Evolutionary conservation across 2,113 vertebrate species (phyloP).

Genomic region (Ictidomys tridecemlineatus): DNA sequence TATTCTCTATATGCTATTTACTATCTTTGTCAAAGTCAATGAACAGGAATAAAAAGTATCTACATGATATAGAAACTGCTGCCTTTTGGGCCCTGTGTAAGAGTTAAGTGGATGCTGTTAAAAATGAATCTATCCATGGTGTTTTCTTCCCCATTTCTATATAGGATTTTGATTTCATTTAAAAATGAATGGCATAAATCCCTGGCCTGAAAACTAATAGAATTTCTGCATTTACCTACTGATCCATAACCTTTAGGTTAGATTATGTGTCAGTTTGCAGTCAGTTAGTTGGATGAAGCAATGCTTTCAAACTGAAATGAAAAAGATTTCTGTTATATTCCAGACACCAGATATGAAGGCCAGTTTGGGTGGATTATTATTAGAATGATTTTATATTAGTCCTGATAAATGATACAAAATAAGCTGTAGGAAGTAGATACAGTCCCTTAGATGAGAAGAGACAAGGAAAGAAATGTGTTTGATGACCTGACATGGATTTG

Average conservation of each 20-base stretch:
- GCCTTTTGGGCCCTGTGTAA: slow-evolving; percentile 70
- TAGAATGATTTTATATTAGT: slow-evolving; percentile 84
- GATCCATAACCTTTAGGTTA: slow-evolving; percentile 88
- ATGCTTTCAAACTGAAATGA: slow-evolving; percentile 87
- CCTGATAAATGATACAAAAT: slow-evolving; percentile 82
- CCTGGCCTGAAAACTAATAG: slow-evolving; percentile 88
- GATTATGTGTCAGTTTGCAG: slow-evolving; percentile 85
- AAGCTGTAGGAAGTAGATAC: slow-evolving; percentile 73
- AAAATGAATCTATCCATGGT: slow-evolving; percentile 81
- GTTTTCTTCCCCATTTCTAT: slow-evolving; percentile 84
- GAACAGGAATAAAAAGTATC: slow-evolving; percentile 82
- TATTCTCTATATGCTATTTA: slow-evolving; percentile 84
- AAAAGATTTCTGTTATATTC: slow-evolving; percentile 86
- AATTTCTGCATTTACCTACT: slow-evolving; percentile 89
- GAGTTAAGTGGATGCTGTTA: slow-evolving; percentile 83
- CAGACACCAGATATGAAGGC: slow-evolving; percentile 81
- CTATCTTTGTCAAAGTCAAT: slow-evolving; percentile 80
- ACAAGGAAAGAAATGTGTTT: slow-evolving; percentile 76
- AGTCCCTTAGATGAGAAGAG: slow-evolving; percentile 75
- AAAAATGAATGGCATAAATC: slow-evolving; percentile 88
- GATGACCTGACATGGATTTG: slow-evolving; percentile 61
- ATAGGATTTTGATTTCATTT: slow-evolving; percentile 88
- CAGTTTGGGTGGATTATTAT: slow-evolving; percentile 84
- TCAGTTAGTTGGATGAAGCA: slow-evolving; percentile 84
- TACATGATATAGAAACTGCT: slow-evolving; percentile 77